Conservation (phyloP, 2,113 vertebrate species). For the Theristicus caerulescens region DNA sequence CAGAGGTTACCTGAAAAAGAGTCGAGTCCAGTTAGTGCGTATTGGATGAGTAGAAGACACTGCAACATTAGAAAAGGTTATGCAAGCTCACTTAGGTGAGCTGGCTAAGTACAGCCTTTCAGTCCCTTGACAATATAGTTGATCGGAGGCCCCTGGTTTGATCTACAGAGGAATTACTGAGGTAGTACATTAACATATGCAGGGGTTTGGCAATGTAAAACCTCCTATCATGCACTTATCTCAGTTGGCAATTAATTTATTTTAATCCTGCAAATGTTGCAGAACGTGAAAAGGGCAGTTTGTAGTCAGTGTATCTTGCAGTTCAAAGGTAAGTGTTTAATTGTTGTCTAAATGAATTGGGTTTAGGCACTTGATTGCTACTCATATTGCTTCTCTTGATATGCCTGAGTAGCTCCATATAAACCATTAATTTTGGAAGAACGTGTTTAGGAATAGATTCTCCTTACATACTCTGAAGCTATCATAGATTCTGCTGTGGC, state of each 20-base stretch:
- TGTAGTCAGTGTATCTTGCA: not conserved
- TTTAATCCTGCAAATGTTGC: not conserved
- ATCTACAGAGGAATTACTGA: not conserved
- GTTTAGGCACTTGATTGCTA: not conserved
- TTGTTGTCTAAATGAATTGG: not conserved
- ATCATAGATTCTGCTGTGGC: not conserved
- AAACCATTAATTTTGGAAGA: not conserved
- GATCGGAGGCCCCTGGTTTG: not conserved
- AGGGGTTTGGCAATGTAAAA: not conserved
- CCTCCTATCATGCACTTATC: not conserved
- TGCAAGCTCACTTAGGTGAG: not conserved
- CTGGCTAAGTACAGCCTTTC: not conserved
- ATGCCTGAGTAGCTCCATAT: not conserved
- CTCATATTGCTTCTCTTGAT: not conserved
- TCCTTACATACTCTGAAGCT: not conserved
- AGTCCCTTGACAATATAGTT: not conserved
- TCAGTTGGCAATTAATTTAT: not conserved
- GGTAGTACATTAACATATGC: not conserved
- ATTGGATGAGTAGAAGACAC: not conserved
- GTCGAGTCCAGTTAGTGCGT: not conserved
- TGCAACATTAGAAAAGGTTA: not conserved
- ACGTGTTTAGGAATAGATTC: not conserved
- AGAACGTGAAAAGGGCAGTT: not conserved
- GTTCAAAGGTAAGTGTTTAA: not conserved
- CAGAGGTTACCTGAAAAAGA: not conserved